A percentile compares a stretch with the other conserved stretches of the same genome.
Conservation (phyloP, 2,888 invertebrate genomes). For the Altica lythri region DNA sequence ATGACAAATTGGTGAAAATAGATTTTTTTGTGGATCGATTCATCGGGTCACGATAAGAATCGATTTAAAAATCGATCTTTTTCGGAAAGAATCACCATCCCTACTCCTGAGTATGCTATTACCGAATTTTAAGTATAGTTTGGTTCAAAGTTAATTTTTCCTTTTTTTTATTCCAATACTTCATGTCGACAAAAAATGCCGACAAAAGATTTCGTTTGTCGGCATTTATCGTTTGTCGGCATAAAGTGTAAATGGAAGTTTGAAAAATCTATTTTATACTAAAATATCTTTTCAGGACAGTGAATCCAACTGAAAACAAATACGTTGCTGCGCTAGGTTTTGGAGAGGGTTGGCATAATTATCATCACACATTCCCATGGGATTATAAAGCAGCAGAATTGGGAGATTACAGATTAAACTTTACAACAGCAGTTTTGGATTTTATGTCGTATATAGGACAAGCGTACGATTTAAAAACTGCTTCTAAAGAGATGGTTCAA, state of each 20-base stretch:
- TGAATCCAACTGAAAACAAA: slow-evolving; percentile 79
- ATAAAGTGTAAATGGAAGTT: too few species aligned
- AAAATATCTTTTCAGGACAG: slow-evolving; percentile 61
- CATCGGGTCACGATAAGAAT: too few species aligned
- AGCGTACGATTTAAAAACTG: slow-evolving; percentile 85
- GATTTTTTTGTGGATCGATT: too few species aligned
- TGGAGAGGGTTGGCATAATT: slow-evolving; percentile 94
- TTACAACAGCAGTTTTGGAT: slow-evolving; percentile 50
- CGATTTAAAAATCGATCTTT: too few species aligned
- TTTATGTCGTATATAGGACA: slow-evolving; percentile 63
- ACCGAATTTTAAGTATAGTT: background rate
- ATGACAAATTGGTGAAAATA: too few species aligned
- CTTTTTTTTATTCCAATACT: background rate
- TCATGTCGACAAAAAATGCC: background rate
- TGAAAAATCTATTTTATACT: background rate
- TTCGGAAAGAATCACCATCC: too few species aligned
- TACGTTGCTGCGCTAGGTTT: slow-evolving; percentile 73
- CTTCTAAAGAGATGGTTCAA: slow-evolving; percentile 67
- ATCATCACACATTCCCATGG: slow-evolving; percentile 92
- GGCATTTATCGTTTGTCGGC: background rate
- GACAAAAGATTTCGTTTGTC: background rate
- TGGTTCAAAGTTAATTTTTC: background rate
- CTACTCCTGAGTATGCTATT: too few species aligned
- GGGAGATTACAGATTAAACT: slow-evolving; percentile 58
- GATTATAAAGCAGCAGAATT: slow-evolving; percentile 90